Base-by-base conservation (phyloP, 37 sponge, comb jelly and placozoan species). In the Dysidea cf. avara region DNA sequence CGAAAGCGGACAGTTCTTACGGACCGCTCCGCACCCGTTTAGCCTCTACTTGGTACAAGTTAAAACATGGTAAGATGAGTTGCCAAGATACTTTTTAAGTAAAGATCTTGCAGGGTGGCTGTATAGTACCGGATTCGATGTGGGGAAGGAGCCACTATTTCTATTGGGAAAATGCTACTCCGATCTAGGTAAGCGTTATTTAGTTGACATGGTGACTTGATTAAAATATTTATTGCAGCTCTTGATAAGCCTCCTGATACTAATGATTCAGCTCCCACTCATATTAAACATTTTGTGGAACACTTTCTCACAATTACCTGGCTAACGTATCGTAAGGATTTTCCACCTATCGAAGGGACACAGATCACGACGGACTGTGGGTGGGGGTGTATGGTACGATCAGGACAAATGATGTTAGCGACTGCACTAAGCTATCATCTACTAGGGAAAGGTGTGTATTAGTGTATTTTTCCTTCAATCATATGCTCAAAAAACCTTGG, bases 301-400 rank as follows among this genome's bases (percentile, higher is more conserved):
- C 85, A 92, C 72, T 79, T 56, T 53, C 40, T 80, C 54, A 76
- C 88, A 21, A 33, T 87, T 1, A 40, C 80, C 2, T 92, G 93
- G 93, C 64, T 77, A 39, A 77, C 78, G 28, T 92, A 92, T 65
- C 75, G 99, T 13, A 51, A 74, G 1, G 73, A 81, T 54, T 98
- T 98, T 71, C 33, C 86, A 17, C 68, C 81, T 36, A 80, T 98
- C 18, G 39, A 43, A 31, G 77, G 75, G 1, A 85, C 99, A 0
- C 36, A 50, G 28, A 71, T 91, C 40, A 95, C 90, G 22, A 89
- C 94, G 3, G 99, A 97, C 72, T 90, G 92, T 56, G 99, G 99
- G 21, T 98, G 99, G 99, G 99, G 99, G 59, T 98, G 99, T 66
- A 98, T 98, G 99, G 69, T 98, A 53, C 80, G 99, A 33, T 92